Percentiles rank a stretch among this genome's conserved stretches.
phyloP scores from a whole-genome alignment of 2,797 vertebrate genomes.

The Liparis tanakae region DNA sequence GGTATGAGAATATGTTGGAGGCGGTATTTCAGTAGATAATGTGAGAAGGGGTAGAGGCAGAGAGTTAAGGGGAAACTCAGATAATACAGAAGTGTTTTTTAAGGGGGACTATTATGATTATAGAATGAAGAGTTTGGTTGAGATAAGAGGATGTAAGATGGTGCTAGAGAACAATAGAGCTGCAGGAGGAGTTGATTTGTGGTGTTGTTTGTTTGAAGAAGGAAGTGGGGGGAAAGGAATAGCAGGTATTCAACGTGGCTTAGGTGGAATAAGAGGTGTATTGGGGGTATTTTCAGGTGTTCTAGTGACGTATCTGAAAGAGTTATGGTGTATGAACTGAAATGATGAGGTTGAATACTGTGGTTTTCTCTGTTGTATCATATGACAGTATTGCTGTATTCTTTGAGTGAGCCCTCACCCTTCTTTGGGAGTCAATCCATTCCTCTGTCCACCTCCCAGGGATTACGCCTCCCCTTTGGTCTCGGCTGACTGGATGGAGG shows the following conservation, averaged over 20 bases:
- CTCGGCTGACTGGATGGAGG: slow-evolving; percentile 30
- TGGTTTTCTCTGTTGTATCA: not conserved
- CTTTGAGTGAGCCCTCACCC: not conserved
- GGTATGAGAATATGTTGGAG: not conserved
- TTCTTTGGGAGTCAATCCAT: slow-evolving; percentile 6
- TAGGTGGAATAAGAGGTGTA: not conserved
- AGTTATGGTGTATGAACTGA: not conserved
- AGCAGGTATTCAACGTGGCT: slow-evolving; percentile 7
- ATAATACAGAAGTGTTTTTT: not conserved
- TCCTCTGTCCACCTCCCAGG: slow-evolving; percentile 22
- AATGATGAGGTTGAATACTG: not conserved
- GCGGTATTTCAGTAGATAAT: not conserved
- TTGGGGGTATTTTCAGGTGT: not conserved
- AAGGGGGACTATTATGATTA: not conserved
- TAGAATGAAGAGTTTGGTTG: not conserved
- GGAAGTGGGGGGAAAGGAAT: not conserved
- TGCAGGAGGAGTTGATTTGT: not conserved
- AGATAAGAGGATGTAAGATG: not conserved
- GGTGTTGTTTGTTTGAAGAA: not conserved
- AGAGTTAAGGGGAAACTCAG: not conserved
- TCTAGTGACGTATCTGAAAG: not conserved
- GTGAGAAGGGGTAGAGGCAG: not conserved
- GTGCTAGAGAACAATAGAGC: not conserved
- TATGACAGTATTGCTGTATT: not conserved
- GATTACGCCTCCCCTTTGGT: slow-evolving; percentile 31